Base-by-base conservation (phyloP, 2,797 vertebrate species). In the Rhinella marina region DNA sequence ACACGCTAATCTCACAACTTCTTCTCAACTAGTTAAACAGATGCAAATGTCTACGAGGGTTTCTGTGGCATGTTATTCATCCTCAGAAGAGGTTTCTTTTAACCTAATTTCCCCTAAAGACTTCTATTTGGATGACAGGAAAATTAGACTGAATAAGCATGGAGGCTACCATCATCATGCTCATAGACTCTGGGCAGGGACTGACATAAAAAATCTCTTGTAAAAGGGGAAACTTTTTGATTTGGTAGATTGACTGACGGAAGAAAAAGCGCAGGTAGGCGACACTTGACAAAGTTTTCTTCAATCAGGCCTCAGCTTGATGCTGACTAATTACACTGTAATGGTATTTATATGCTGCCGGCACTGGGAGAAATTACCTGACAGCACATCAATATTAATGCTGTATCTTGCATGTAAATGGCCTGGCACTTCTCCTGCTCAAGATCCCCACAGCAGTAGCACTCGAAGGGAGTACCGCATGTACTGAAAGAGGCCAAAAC, bases 341-440 rank as follows among this genome's bases (percentile, higher is more conserved):
- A 92, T 90, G 78, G 91, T 91, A 93, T 93, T 92, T 92, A 91
- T 92, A 83, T 90, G 93, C 92, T 91, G 86, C 91, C 0, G 91
- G 91, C 92, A 87, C 7, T 0, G 90, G 91, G 32, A 32, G 90
- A 92, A 92, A 91, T 89, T 93, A 92, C 91, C 0, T 0, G 91
- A 90, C 90, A 90, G 87, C 0, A 7, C 92, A 94, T 94, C 93
- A 93, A 94, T 93, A 94, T 92, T 93, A 91, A 94, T 94, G 91
- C 89, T 73, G 88, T 2, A 0, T 85, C 86, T 92, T 90, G 92
- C 92, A 90, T 91, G 90, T 90, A 61, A 12, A 85, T 90, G 87
- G 0, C n/a, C 19, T 0, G 89, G 78, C 70, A 82, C 48, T 48
- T 82, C 73, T 59, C 29, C 73, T 25, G 50, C 62, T 68, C 41